These are phyloP conservation scores for Takifugu rubripes DNA, from an alignment of 2,797 vertebrate genomes.

Conservation along the genomic window DNA sequence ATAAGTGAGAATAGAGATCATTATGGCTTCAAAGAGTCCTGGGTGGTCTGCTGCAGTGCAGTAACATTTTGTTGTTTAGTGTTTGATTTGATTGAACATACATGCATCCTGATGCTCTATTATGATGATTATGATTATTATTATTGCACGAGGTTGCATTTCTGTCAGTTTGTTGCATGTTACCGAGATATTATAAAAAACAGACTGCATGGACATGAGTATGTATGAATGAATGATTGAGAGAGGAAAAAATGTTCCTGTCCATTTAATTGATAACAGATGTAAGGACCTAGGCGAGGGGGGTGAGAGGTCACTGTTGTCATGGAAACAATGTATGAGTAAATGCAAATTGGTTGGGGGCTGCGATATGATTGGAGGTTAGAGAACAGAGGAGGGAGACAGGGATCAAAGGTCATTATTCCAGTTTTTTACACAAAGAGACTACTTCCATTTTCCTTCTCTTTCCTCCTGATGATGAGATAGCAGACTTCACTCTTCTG, in stretches of 20 bases:
- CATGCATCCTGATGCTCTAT: constrained; percentile 1
- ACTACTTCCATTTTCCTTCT: constrained; percentile 70
- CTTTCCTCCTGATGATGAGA: constrained; percentile 67
- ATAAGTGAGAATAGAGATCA: constrained; percentile 67
- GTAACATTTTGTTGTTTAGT: constrained; percentile 43
- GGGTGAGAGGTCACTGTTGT: constrained; percentile 82
- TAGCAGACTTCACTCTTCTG: constrained; percentile 47
- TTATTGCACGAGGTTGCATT: neutral
- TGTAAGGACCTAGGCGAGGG: constrained; percentile 72
- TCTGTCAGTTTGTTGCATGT: neutral
- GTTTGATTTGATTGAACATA: constrained; percentile 8
- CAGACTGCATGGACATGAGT: neutral
- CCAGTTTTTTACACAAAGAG: constrained; percentile 78
- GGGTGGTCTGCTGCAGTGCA: constrained; percentile 57
- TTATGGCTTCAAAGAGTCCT: constrained; percentile 72
- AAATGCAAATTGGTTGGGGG: constrained; percentile 66
- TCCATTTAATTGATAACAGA: constrained; percentile 86
- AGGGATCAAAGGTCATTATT: constrained; percentile 78
- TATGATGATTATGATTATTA: neutral
- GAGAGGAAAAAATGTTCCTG: constrained; percentile 55
- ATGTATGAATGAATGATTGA: neutral
- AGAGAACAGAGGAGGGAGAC: constrained; percentile 50
- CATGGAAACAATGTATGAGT: constrained; percentile 73
- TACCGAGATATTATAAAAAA: constrained; percentile 27
- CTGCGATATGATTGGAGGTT: constrained; percentile 58